Percentiles rank a stretch among this genome's conserved stretches.
Evolutionary conservation across 2,888 invertebrate species (phyloP).

Genomic region (Rhaphigaster nebulosa): DNA sequence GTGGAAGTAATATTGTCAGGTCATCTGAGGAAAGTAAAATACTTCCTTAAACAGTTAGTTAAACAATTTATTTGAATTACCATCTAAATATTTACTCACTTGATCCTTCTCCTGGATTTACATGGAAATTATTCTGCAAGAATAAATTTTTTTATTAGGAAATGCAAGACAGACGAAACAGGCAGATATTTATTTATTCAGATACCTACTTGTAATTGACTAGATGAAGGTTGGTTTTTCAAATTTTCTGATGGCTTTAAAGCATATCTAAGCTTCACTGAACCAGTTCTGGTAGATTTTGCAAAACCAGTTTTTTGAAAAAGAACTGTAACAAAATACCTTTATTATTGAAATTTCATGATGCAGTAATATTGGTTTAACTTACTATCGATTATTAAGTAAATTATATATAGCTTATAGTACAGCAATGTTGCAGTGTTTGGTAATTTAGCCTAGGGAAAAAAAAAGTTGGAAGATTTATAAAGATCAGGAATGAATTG

Average conservation of each 20-base stretch:
- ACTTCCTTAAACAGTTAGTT: neutral
- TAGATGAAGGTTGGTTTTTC: neutral
- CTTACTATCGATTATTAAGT: neutral
- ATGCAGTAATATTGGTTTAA: neutral
- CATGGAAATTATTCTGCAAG: constrained; percentile 11
- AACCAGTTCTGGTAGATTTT: neutral
- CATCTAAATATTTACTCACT: neutral
- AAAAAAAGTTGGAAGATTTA: neutral
- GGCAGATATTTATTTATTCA: neutral
- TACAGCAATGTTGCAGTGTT: neutral
- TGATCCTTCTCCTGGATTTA: neutral
- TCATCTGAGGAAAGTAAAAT: constrained; percentile 7
- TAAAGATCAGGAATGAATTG: neutral
- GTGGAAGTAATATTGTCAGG: neutral
- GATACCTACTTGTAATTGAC: neutral
- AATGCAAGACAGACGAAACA: neutral
- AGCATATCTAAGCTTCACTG: neutral
- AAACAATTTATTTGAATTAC: neutral
- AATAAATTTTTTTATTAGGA: neutral
- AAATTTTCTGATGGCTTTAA: neutral
- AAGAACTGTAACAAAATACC: neutral
- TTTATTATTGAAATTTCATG: neutral
- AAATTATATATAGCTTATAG: neutral
- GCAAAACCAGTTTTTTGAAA: neutral
- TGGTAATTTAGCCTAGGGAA: neutral